Base-by-base conservation (phyloP, 2,888 invertebrate genomes). In the Campoplex capitator region DNA sequence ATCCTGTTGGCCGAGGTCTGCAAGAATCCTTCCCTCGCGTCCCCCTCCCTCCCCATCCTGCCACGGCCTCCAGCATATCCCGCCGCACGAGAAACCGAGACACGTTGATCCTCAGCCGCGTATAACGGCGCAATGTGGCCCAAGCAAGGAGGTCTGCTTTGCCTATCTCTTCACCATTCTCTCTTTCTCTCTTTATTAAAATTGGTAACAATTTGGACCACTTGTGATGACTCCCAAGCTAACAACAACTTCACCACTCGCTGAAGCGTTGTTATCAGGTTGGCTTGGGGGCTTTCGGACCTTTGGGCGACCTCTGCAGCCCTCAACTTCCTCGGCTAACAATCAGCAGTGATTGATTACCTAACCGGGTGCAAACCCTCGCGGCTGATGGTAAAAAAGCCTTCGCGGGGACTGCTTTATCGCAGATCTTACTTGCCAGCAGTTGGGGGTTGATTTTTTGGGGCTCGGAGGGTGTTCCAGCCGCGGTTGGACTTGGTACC, bases 1-100 rank as follows among this genome's bases (percentile, higher is more conserved):
- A 87, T 87, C 87, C 87, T 84, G 87, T 87, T 87, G 84, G 84
- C 78, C 87, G 87, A 87, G 86, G 86, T 87, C 87, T 87, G 62
- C 84, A 56, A 82, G 74, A 82, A 78, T 86, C 81, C 62, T 62
- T 62, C 62, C 71, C 70, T 70, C 71, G 45, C 23, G 23, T 23
- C 23, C 11, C 51, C 78, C 58, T 1, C 38, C 38, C 4, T 38
- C 58, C 51, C 58, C 6, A 3, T 6, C 4, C 6, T 58, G 32
- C 28, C 68, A 56, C 32, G 35, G 32, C 68, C 56, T 56, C 56
- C 70, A 70, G 32, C 58, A 75, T 23, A 23, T 62, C 62, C 42
- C 48, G 38, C 28, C 28, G 18, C 62, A 38, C 65, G 77, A 58
- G 80, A 81, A 82, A 78, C 58, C 74, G 23, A 77, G 77, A 77